Percentiles rank a stretch among this genome's conserved stretches.
These are phyloP conservation scores for Leptopilina boulardi DNA, from an alignment of 1,140 invertebrate genomes.

Conservation along the genomic window DNA sequence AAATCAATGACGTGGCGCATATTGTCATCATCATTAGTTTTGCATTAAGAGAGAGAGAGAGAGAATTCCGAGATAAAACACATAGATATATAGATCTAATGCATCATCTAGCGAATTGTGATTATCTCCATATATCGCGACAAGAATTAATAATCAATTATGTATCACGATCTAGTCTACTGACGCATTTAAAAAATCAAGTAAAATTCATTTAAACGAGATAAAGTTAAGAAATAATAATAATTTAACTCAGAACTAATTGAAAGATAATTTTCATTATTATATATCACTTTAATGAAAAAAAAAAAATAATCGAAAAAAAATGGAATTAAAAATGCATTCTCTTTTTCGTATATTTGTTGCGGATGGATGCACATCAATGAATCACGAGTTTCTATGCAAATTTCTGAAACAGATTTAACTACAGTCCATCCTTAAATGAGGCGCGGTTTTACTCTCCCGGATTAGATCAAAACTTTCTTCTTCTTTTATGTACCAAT, in stretches of 20 bases:
- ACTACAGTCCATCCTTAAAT: not conserved
- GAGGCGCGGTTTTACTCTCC: not conserved
- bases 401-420: not conserved
- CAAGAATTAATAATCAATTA: not conserved
- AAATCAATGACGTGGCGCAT: not conserved
- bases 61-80: not conserved
- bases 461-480: conserved; percentile 11
- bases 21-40: not conserved
- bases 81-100: not conserved
- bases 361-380: not conserved
- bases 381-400: conserved; percentile 17
- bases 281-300: not conserved
- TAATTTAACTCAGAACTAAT: not conserved
- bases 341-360: not conserved
- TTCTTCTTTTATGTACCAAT: not conserved
- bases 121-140: not conserved
- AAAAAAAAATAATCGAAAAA: not conserved
- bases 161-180: not conserved
- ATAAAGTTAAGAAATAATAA: not conserved
- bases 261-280: not conserved
- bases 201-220: not conserved
- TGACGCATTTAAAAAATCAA: not conserved
- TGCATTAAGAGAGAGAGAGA: not conserved
- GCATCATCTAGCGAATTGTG: not conserved
- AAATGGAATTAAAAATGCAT: not conserved